These are phyloP conservation scores for Poliocrania exsul DNA, from an alignment of 2,797 vertebrate species.

Conservation along the genomic window DNA sequence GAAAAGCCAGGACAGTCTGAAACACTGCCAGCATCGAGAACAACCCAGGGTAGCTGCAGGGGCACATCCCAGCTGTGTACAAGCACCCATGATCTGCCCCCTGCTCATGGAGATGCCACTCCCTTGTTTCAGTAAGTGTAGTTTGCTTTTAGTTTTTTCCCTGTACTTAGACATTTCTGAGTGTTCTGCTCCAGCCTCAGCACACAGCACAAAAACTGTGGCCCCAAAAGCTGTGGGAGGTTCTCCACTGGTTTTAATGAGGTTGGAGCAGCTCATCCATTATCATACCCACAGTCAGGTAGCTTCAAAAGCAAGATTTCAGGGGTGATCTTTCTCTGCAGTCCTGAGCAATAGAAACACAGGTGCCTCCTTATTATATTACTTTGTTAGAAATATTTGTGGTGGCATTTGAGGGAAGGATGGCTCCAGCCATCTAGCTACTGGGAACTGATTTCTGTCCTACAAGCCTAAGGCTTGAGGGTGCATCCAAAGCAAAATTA, in stretches of 20 bases:
- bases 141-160: not conserved
- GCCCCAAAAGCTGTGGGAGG: not conserved
- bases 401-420: not conserved
- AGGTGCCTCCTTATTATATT: not conserved
- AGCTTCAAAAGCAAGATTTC: not conserved
- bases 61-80: fast-evolving
- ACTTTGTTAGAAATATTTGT: not conserved
- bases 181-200: not conserved
- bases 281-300: not conserved
- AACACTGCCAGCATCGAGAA: not conserved
- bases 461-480: not conserved
- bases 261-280: not conserved
- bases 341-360: not conserved
- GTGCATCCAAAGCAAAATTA: not conserved
- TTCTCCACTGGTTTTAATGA: not conserved
- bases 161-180: not conserved
- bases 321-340: not conserved
- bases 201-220: not conserved
- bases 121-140: not conserved
- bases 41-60: not conserved
- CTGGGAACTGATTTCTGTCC: not conserved
- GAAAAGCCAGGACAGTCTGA: not conserved
- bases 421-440: not conserved
- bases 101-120: fast-evolving
- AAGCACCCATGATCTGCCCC: not conserved